Conservation (phyloP, 2,113 vertebrate genomes). For the Trematomus loennbergii region DNA sequence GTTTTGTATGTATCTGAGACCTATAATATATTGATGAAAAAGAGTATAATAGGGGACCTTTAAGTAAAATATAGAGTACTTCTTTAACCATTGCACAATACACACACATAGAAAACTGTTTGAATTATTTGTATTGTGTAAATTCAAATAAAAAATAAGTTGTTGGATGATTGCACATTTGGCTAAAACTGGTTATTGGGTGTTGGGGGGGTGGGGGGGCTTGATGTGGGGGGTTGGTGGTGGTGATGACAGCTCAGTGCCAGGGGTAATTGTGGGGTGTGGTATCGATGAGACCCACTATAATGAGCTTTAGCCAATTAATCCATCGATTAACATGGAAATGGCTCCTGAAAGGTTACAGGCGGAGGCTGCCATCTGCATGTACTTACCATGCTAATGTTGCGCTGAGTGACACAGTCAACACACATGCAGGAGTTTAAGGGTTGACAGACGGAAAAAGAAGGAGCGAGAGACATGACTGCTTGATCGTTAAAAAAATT, state of each 20-base stretch:
- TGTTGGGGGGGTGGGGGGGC: not conserved
- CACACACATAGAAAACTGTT: too few relatives aligned
- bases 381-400: constrained; percentile 85
- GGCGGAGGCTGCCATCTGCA: constrained; percentile 81
- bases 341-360: constrained; percentile 81
- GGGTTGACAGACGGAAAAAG: constrained; percentile 27
- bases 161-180: not conserved
- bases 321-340: constrained; percentile 86
- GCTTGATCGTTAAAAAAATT: constrained; percentile 62
- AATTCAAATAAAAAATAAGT: too few relatives aligned
- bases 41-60: too few relatives aligned
- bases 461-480: constrained; percentile 10
- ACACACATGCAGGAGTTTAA: constrained; percentile 42
- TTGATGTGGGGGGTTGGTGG: not conserved
- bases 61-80: too few relatives aligned
- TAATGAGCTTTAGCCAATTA: constrained; percentile 83
- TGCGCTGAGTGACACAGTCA: constrained; percentile 60
- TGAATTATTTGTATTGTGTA: too few relatives aligned
- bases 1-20: too few relatives aligned
- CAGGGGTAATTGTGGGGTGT: constrained; percentile 63
- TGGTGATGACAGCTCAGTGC: constrained; percentile 37
- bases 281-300: constrained; percentile 76
- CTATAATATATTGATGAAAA: too few relatives aligned
- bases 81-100: too few relatives aligned
- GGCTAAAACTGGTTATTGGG: not conserved